These are phyloP conservation scores for Mythimna albipuncta DNA, from an alignment of 2,888 invertebrate species.

Conservation along the genomic window DNA sequence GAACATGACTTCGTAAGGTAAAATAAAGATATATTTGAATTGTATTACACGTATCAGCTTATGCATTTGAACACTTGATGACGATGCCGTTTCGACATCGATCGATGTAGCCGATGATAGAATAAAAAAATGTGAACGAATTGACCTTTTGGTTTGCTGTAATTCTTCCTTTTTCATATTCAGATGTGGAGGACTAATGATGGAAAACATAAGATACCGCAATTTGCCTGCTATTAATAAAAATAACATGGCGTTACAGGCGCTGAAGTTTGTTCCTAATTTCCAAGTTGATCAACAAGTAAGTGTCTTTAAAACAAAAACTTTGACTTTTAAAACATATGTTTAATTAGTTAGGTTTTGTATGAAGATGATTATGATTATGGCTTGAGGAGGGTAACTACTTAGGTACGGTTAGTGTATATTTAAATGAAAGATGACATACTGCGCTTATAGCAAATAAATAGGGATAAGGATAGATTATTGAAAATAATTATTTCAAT, in stretches of 20 bases:
- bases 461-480: background rate
- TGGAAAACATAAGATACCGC: slow-evolving; percentile 62
- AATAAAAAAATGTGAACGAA: background rate
- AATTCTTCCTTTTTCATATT: slow-evolving; percentile 15
- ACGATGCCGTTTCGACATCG: background rate
- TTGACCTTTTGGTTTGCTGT: background rate
- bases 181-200: slow-evolving; percentile 70
- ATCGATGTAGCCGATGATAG: too few relatives aligned
- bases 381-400: too few relatives aligned
- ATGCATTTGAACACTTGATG: background rate
- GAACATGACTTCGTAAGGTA: slow-evolving; percentile 48
- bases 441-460: background rate
- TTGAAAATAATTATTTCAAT: background rate
- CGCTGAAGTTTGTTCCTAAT: slow-evolving; percentile 57
- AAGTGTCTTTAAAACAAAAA: slow-evolving; percentile 41
- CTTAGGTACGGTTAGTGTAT: too few relatives aligned
- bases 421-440: too few relatives aligned
- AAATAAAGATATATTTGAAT: background rate
- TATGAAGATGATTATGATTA: background rate
- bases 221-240: slow-evolving; percentile 45
- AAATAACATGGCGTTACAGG: slow-evolving; percentile 49
- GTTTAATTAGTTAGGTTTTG: too few relatives aligned
- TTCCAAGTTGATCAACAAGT: slow-evolving; percentile 56
- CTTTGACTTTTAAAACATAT: background rate
- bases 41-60: background rate